These are phyloP conservation scores for Drosophila kurseongensis DNA, from an alignment of 1,140 invertebrate genomes.

Conservation along the genomic window DNA sequence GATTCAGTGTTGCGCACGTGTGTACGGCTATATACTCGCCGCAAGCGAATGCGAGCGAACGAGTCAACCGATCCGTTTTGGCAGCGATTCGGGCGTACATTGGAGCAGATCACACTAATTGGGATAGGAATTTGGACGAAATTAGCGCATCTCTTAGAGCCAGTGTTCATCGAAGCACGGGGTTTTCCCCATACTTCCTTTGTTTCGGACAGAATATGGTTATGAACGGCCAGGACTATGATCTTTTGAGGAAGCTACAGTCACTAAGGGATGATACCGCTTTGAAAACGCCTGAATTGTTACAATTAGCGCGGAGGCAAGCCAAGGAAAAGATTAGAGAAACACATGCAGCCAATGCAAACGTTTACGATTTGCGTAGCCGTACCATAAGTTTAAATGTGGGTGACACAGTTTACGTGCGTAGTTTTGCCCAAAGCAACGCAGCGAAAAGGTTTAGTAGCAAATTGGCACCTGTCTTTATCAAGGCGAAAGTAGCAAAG, in stretches of 20 bases:
- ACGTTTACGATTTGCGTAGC: neutral
- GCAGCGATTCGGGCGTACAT: conserved; percentile 17
- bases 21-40: conserved; percentile 2
- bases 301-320: conserved; percentile 1
- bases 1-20: conserved; percentile 9
- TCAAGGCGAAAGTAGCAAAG: too few relatives aligned
- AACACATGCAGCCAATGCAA: neutral
- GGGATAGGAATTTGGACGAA: conserved; percentile 11
- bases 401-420: conserved; percentile 5
- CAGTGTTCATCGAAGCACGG: neutral
- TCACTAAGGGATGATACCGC: neutral
- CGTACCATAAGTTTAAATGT: neutral
- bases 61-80: conserved; percentile 12
- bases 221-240: too few relatives aligned
- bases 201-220: too few relatives aligned
- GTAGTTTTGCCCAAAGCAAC: conserved; percentile 14
- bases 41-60: conserved; percentile 23
- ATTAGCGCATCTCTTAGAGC: conserved; percentile 9
- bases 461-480: neutral
- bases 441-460: neutral
- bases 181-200: too few relatives aligned
- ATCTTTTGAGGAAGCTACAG: too few relatives aligned
- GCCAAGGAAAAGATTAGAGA: neutral
- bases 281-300: neutral
- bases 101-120: conserved; percentile 7